Conservation (phyloP, 2,888 invertebrate genomes). For the Hyposoter didymator region DNA sequence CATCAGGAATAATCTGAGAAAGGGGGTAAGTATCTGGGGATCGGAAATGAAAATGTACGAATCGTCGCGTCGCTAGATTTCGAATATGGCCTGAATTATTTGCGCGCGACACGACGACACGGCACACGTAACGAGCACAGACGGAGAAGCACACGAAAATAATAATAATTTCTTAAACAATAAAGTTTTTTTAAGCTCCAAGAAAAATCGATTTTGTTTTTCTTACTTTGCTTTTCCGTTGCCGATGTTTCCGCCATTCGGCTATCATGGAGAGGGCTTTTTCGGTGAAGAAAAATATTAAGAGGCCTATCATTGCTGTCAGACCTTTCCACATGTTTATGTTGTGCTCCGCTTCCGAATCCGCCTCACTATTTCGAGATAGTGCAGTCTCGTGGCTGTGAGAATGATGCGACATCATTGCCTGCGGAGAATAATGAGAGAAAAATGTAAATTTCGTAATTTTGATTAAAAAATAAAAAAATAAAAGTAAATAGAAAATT, state of each 20-base stretch:
- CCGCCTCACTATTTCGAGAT: constrained; percentile 60
- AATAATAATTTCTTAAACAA: neutral
- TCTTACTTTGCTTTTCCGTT: constrained; percentile 89
- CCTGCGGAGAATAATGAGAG: constrained; percentile 75
- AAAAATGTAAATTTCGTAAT: neutral
- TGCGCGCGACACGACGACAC: constrained; percentile 60
- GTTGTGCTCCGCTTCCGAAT: constrained; percentile 85
- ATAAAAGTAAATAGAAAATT: neutral
- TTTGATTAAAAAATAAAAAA: constrained; percentile 16
- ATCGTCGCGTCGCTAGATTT: constrained; percentile 59
- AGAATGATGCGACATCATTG: constrained; percentile 84
- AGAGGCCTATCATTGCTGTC: constrained; percentile 92
- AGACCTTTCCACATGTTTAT: constrained; percentile 94
- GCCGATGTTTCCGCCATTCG: constrained; percentile 92
- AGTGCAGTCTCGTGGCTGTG: constrained; percentile 78
- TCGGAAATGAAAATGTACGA: constrained; percentile 19
- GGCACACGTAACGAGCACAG: constrained; percentile 53
- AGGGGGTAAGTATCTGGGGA: neutral
- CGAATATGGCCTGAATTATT: neutral
- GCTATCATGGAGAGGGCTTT: constrained; percentile 91
- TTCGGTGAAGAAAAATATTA: constrained; percentile 96
- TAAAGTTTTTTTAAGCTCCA: neutral
- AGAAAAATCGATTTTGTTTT: constrained; percentile 9
- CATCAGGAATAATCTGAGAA: constrained; percentile 54
- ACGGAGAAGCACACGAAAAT: constrained; percentile 41